Base-by-base conservation (phyloP, 2,113 vertebrate genomes). In the Lagenorhynchus albirostris region DNA sequence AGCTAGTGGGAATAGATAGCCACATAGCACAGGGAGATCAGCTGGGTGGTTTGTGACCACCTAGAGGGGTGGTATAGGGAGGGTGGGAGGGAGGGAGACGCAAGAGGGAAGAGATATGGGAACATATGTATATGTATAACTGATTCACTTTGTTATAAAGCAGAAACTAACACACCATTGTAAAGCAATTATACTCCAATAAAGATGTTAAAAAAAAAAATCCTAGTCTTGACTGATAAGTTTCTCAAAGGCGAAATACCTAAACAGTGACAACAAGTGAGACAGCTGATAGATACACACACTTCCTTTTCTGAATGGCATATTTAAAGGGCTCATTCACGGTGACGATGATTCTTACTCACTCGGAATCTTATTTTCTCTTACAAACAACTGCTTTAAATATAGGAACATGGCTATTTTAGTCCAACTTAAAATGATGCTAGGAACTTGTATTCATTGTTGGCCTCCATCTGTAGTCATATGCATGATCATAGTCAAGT, bases 401-500 rank as follows among this genome's bases (percentile, higher is more conserved):
- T 84, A 96, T 20, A 92, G 15, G 15, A 89, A 84, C 10, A 44
- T 33, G n/a, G 5, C 13, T 67, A 74, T 93, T 94, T 81, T 83
- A 91, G 83, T 76, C 14, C 38, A 68, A 76, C 2, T 71, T 85
- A 91, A 79, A 92, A 87, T 85, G 21, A 67, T 13, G 2, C 55
- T 36, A 71, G 36, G 18, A 93, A 67, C 62, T 89, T 91, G 1
- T 50, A 86, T 82, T 89, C 26, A 10, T 47, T 8, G 18, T 47
- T 71, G 53, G 21, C 60, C 44, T 90, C 62, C n/a, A 82, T 81
- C 36, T 97, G 47, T 55, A 80, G 83, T 79, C 84, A 98, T 88
- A 83, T 84, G 21, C 85, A 67, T 87, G 82, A 94, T 94, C 74
- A 36, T 38, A 29, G 74, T 93, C 87, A 95, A 86, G 77, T 88